Conservation (phyloP, 2,113 vertebrate species). For the Maccullochella peelii region DNA sequence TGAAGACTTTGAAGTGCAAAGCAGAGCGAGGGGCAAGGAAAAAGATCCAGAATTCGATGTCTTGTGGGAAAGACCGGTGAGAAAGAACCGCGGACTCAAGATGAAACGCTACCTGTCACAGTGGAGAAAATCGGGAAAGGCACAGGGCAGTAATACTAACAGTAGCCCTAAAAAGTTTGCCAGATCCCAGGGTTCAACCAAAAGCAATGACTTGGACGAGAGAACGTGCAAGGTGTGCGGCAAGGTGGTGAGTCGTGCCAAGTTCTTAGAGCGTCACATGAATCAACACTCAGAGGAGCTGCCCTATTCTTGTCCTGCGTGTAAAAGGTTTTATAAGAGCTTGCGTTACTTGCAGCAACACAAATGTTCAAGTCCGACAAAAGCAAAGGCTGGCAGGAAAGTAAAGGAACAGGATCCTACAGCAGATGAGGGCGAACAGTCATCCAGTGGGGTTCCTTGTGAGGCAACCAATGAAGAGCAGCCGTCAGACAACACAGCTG, state of each 20-base stretch:
- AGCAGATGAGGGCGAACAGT: constrained; percentile 39
- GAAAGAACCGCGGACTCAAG: constrained; percentile 78
- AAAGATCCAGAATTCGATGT: constrained; percentile 37
- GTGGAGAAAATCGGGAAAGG: constrained; percentile 68
- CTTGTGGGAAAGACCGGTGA: constrained; percentile 63
- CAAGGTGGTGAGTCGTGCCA: constrained; percentile 60
- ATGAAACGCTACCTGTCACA: constrained; percentile 79
- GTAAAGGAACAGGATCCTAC: constrained; percentile 9
- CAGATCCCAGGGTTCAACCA: constrained; percentile 4
- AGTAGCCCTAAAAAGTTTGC: constrained; percentile 17
- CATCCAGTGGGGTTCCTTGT: constrained; percentile 24
- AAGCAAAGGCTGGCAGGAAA: constrained; percentile 44
- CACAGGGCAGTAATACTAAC: background rate
- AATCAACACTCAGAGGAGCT: constrained; percentile 64
- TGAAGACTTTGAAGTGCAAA: constrained; percentile 48
- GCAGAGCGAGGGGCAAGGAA: background rate
- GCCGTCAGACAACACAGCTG: background rate
- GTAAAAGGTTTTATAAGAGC: constrained; percentile 72
- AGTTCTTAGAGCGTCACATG: constrained; percentile 73
- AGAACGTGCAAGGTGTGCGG: constrained; percentile 73
- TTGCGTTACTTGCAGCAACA: constrained; percentile 74
- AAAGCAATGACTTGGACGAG: constrained; percentile 58
- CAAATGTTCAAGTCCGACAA: constrained; percentile 51
- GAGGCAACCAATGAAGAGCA: constrained; percentile 33
- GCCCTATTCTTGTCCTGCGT: constrained; percentile 59